phyloP scores from a whole-genome alignment of 2,888 invertebrate genomes.

The Anoplius nigerrimus region DNA sequence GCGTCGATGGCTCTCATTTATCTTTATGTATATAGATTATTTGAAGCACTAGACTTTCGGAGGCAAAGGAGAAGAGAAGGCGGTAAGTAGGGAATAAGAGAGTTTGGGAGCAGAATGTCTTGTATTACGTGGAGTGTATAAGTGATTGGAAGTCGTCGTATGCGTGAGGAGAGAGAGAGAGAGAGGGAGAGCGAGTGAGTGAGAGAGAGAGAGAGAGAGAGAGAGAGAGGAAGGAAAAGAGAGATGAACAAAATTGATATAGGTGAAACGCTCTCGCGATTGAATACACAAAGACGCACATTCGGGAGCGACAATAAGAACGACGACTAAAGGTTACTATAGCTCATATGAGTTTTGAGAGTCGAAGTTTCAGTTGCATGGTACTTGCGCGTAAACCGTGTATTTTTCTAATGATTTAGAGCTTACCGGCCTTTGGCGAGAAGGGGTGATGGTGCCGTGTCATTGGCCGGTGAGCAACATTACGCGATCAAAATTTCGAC shows the following conservation, averaged over 20 bases:
- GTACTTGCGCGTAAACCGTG: constrained; percentile 62
- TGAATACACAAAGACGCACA: neutral
- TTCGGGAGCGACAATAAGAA: neutral
- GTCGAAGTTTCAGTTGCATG: constrained; percentile 47
- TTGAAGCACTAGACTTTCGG: neutral
- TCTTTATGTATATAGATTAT: constrained; percentile 1
- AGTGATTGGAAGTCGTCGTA: too few species aligned
- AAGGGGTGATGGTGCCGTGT: constrained; percentile 20
- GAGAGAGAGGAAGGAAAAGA: too few species aligned
- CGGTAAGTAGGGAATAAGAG: neutral
- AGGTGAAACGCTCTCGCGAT: neutral
- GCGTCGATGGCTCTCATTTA: too few species aligned
- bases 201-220: too few species aligned
- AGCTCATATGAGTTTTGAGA: constrained; percentile 43
- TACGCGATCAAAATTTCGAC: too few species aligned
- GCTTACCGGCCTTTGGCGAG: constrained; percentile 31
- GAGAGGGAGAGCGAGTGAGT: too few species aligned
- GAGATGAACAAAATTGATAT: neutral
- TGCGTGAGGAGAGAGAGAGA: too few species aligned
- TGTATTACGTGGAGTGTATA: neutral
- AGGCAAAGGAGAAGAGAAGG: neutral
- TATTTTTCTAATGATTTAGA: constrained; percentile 73
- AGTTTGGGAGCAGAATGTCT: too few species aligned
- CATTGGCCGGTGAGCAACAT: neutral
- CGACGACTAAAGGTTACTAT: constrained; percentile 15